Percentiles rank a stretch among this genome's conserved stretches.
phyloP scores from a whole-genome alignment of 1,140 invertebrate genomes.

The Potamilus streckersoni region DNA sequence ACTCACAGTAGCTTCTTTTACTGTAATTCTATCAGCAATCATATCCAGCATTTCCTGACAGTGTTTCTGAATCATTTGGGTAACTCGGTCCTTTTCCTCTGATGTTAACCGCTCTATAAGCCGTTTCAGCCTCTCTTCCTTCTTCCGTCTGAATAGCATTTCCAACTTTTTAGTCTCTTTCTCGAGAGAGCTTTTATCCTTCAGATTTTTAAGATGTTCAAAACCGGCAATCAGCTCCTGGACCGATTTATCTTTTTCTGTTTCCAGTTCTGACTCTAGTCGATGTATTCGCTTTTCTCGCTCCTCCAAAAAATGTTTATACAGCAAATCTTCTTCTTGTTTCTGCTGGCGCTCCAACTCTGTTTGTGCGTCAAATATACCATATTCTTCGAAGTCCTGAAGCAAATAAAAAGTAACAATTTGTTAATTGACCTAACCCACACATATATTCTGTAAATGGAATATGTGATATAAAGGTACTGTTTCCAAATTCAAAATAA shows the following conservation, averaged over 20 bases:
- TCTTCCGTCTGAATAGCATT: slow-evolving; percentile 50
- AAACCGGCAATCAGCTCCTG: slow-evolving; percentile 55
- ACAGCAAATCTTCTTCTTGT: slow-evolving; percentile 61
- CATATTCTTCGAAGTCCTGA: slow-evolving; percentile 62
- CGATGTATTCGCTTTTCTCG: slow-evolving; percentile 47
- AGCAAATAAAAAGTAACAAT: too few relatives aligned
- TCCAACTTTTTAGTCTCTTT: slow-evolving; percentile 54
- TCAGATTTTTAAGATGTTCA: slow-evolving; percentile 45
- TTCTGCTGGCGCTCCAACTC: slow-evolving; percentile 59
- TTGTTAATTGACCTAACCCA: too few relatives aligned
- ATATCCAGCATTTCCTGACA: slow-evolving; percentile 63
- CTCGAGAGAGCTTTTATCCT: slow-evolving; percentile 43
- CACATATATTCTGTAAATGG: too few relatives aligned
- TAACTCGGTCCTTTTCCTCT: slow-evolving; percentile 59
- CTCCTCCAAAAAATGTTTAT: slow-evolving; percentile 54
- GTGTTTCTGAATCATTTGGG: slow-evolving; percentile 63
- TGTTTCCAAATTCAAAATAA: too few relatives aligned
- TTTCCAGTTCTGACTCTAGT: slow-evolving; percentile 55
- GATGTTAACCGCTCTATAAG: slow-evolving; percentile 55
- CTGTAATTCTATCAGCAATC: slow-evolving; percentile 56
- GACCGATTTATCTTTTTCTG: slow-evolving; percentile 59
- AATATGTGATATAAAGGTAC: too few relatives aligned
- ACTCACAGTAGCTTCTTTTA: slow-evolving; percentile 39
- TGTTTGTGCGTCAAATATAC: slow-evolving; percentile 61
- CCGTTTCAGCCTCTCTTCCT: slow-evolving; percentile 52